Evolutionary conservation across 2,888 invertebrate genomes (phyloP).

Genomic region (Luffia ferchaultella): DNA sequence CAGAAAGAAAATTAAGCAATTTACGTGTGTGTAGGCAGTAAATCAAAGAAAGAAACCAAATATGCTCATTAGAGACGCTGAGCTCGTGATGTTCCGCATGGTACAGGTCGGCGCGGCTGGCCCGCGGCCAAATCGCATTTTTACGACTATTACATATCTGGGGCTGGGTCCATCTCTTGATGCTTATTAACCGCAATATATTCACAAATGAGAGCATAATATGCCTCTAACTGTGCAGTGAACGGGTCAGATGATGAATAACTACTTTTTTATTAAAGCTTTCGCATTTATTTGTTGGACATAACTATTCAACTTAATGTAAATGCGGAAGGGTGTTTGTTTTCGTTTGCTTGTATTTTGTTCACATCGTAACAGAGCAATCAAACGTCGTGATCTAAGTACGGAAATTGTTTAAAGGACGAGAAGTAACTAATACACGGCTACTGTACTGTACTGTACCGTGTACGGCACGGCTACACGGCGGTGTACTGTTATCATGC

Average conservation of each 20-base stretch:
- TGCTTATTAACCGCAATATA: slow-evolving; percentile 6
- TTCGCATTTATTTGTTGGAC: too few species aligned
- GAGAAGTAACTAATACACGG: too few species aligned
- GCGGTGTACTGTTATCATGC: too few species aligned
- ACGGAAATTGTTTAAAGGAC: too few species aligned
- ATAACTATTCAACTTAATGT: too few species aligned
- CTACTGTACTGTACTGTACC: too few species aligned
- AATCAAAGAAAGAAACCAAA: slow-evolving; percentile 1
- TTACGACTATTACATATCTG: slow-evolving; percentile 6
- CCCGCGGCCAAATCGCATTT: slow-evolving; percentile 6
- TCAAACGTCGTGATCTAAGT: too few species aligned
- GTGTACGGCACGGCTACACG: too few species aligned
- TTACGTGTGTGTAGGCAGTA: not conserved
- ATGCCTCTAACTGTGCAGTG: not conserved
- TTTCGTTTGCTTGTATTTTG: too few species aligned
- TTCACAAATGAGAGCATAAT: not conserved
- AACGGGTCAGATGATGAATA: not conserved
- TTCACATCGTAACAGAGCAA: too few species aligned
- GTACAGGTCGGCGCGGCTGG: slow-evolving; percentile 5
- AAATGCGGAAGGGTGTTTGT: too few species aligned
- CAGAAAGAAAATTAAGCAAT: too few species aligned
- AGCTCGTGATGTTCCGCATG: slow-evolving; percentile 1
- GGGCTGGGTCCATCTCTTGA: slow-evolving; percentile 4
- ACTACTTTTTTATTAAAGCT: not conserved
- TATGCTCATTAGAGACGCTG: slow-evolving; percentile 1